Base-by-base conservation (phyloP, 2,888 invertebrate genomes). In the Euclidia mi region DNA sequence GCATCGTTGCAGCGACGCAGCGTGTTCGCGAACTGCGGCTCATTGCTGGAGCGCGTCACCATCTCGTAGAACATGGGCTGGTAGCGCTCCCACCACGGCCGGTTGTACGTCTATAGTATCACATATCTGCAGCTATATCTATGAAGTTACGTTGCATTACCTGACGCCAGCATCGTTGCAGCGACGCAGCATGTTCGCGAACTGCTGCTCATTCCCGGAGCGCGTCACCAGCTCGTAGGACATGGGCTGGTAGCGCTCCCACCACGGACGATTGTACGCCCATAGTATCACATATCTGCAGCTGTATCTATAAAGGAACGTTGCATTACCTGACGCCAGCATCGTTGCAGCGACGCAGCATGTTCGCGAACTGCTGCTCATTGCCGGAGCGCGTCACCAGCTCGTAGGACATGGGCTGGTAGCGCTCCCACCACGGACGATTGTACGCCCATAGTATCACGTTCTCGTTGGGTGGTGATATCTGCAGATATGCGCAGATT, bases 41-140 rank as follows among this genome's bases (percentile, higher is more conserved):
- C 96, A 65, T 95, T 94, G 17, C 98, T 98, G 2, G 97, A 97
- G 60, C 98, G 94, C 0, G 97, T 97, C 0, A 84, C 88, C 50
- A 98, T 89, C 34, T 90, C 87, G 88, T 98, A 98, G 4, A 97
- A 97, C 61, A 98, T 95, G 0, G 97, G 97, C 84, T 98, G 98
- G 85, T 98, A 98, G 9, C 98, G 91, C 88, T 98, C 98, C 96
- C 96, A 98, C 98, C 98, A 98, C 0, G 98, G 97, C 10, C 96
- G 86, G 57, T 89, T 89, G 62, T 89, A 85, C 0, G 82, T 65
- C 88, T 95, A 86, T 10, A 95, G 84, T 40, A 95, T 78, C 3
- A 95, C 84, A 70, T 96, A n/a, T n/a, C n/a, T n/a, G n/a, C n/a
- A n/a, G n/a, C n/a, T n/a, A n/a, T n/a, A n/a, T n/a, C n/a, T n/a